phyloP scores from a whole-genome alignment of 2,113 vertebrate genomes.

The Pedionomus torquatus region DNA sequence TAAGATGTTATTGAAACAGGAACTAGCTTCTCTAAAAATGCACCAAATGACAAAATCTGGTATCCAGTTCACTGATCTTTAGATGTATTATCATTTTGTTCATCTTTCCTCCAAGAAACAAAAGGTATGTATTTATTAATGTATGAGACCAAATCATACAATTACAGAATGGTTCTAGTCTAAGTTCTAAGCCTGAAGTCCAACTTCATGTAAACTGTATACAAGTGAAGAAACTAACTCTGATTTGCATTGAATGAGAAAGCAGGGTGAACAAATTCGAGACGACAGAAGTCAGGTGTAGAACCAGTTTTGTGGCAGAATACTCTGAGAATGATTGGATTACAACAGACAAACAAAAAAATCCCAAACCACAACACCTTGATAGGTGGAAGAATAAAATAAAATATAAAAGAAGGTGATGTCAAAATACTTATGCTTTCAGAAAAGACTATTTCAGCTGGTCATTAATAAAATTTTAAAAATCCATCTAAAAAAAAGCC shows the following conservation, averaged over 20 bases:
- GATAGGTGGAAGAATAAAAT: neutral
- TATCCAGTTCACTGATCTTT: neutral
- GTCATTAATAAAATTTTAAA: neutral
- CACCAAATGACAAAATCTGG: neutral
- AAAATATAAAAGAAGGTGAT: too few species aligned
- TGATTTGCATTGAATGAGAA: neutral
- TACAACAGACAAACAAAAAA: neutral
- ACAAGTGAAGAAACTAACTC: neutral
- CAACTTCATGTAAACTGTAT: neutral
- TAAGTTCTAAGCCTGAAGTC: neutral
- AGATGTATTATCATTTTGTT: neutral
- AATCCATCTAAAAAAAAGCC: neutral
- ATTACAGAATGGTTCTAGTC: neutral
- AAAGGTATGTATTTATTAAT: neutral
- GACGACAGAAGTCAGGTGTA: neutral
- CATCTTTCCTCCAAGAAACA: neutral
- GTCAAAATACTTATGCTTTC: neutral
- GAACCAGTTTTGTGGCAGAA: neutral
- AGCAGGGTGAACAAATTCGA: neutral
- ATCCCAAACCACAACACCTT: fast-evolving
- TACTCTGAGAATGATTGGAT: fast-evolving
- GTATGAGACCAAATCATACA: neutral
- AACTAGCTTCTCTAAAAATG: neutral
- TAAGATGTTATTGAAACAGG: neutral
- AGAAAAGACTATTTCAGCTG: neutral